Percentiles rank a stretch among this genome's conserved stretches.
Conservation (phyloP, 2,113 vertebrate genomes). For the Tursiops truncatus region DNA sequence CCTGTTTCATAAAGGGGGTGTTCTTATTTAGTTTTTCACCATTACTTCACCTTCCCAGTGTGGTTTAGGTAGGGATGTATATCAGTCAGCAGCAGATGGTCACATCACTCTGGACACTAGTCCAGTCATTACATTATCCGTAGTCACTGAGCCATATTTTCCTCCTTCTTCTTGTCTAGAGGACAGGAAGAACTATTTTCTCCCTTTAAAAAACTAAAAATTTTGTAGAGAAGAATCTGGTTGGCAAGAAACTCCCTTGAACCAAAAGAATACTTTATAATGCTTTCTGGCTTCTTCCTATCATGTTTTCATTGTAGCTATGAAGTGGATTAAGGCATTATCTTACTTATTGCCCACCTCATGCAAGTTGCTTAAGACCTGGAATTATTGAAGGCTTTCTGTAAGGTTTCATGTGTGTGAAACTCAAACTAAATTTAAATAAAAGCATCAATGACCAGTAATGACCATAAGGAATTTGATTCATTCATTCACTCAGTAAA, state of each 20-base stretch:
- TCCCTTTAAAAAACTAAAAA: not conserved
- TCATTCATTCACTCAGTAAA: not conserved
- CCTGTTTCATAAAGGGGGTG: not conserved
- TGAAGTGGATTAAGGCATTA: not conserved
- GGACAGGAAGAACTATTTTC: not conserved
- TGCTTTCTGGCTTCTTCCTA: not conserved
- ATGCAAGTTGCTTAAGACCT: not conserved
- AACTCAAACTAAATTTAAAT: slow-evolving; percentile 30
- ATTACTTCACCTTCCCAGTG: not conserved
- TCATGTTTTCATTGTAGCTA: not conserved
- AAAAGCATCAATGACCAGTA: not conserved
- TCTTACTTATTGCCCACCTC: not conserved
- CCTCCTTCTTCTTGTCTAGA: not conserved
- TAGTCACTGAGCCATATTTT: not conserved
- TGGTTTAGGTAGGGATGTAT: not conserved
- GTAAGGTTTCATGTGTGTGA: not conserved
- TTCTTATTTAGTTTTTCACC: not conserved
- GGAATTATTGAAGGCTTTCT: not conserved
- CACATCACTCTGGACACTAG: not conserved
- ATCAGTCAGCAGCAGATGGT: not conserved
- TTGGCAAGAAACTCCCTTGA: not conserved
- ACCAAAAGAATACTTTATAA: not conserved
- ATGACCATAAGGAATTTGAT: not conserved
- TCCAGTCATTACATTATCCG: not conserved
- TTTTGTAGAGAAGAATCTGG: not conserved